Base-by-base conservation (phyloP, 2,888 invertebrate genomes). In the Gonocerus acuteangulatus region DNA sequence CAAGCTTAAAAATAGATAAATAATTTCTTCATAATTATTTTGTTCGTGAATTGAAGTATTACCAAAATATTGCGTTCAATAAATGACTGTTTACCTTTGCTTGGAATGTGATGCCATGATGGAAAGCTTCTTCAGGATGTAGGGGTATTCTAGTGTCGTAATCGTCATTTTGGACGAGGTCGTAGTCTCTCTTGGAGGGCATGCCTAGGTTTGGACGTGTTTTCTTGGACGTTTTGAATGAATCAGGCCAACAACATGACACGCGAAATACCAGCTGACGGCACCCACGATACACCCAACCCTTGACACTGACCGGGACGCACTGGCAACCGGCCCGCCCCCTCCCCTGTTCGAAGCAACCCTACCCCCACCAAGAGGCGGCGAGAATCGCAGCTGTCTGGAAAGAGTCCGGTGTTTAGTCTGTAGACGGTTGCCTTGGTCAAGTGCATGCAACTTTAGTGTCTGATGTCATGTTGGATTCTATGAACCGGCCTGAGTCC, bases 71-170 rank as follows among this genome's bases (percentile, higher is more conserved):
- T n/a, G n/a, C n/a, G n/a, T n/a, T n/a, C n/a, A n/a, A n/a, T n/a
- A n/a, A 9, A 27, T 27, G 9, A 27, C 4, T 27, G 39, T 39
- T 79, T 78, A 96, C 96, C 91, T 96, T 96, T 69, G 94, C 95
- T 77, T 93, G 90, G 79, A 96, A 97, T 71, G 88, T 85, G 75
- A 97, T 95, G 70, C 97, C 97, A 75, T 92, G 91, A 70, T 92
- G 87, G 79, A 96, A 97, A 66, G 95, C 95, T 77, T 95, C 94
- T 69, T 97, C 97, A 64, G 94, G 88, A 76, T 96, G 94, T 69
- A 96, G 78, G n/a, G 96, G 95, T 73, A 96, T 92, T 73, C 94
- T 82, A 66, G 90, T 87, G 76, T 97, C 96, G 76, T 89, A 93
- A 72, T 95, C 95, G 77, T 96, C 96, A 75, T 92, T 91, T 70